A percentile compares a stretch with the other conserved stretches of the same genome.
Conservation (phyloP, 2,797 vertebrate genomes). For the Helicolenus hilgendorfi region DNA sequence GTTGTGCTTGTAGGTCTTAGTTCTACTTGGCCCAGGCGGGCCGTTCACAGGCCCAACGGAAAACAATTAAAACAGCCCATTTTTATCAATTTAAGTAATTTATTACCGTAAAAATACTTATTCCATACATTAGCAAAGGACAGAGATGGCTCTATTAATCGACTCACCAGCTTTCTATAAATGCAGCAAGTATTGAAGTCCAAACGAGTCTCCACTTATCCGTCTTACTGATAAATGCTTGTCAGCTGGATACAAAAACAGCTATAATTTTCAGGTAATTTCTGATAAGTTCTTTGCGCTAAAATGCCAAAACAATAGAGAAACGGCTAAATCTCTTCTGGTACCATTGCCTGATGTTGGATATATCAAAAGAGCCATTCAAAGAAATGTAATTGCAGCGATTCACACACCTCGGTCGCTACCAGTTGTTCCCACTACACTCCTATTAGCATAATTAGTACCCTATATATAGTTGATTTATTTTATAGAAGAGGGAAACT, state of each 20-base stretch:
- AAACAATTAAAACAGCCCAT: neutral
- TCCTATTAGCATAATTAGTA: neutral
- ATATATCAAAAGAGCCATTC: neutral
- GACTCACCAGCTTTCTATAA: neutral
- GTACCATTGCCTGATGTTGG: neutral
- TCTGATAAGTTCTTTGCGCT: neutral
- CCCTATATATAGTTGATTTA: neutral
- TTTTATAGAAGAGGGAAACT: neutral
- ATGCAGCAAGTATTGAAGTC: neutral
- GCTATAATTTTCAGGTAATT: neutral
- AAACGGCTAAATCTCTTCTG: neutral
- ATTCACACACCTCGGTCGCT: neutral
- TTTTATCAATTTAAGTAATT: neutral
- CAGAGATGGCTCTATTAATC: neutral
- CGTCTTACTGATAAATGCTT: neutral
- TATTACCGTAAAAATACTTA: neutral
- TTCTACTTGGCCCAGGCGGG: neutral
- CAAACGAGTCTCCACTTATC: neutral
- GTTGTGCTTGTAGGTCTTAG: neutral
- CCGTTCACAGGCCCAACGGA: neutral
- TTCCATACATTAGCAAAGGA: neutral
- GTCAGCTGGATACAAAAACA: neutral
- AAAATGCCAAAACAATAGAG: neutral
- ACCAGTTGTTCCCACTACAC: neutral
- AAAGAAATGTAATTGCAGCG: neutral